These are phyloP conservation scores for Leucoraja erinaceus DNA, from an alignment of 2,113 vertebrate genomes.

Conservation along the genomic window DNA sequence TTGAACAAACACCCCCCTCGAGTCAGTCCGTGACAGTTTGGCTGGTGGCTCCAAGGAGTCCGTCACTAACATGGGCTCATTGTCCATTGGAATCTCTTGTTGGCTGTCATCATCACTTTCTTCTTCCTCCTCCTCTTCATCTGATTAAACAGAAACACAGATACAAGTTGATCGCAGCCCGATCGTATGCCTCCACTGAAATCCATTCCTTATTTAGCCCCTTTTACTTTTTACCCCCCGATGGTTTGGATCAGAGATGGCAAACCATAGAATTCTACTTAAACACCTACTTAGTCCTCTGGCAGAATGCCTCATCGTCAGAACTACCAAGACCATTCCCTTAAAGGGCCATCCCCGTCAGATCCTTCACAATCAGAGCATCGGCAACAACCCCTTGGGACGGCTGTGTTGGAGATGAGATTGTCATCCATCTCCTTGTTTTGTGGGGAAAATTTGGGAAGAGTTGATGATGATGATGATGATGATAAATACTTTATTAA, in stretches of 20 bases:
- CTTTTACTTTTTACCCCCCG: neutral
- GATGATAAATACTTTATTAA: too few relatives aligned
- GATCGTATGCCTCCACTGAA: neutral
- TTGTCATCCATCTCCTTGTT: too few relatives aligned
- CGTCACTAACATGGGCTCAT: conserved; percentile 51
- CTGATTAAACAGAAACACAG: conserved; percentile 47
- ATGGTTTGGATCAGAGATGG: neutral
- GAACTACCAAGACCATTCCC: too few relatives aligned
- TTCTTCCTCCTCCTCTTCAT: conserved; percentile 82
- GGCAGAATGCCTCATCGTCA: too few relatives aligned
- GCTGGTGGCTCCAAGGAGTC: conserved; percentile 67
- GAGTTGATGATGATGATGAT: too few relatives aligned
- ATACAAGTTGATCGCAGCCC: neutral
- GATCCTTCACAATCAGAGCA: too few relatives aligned
- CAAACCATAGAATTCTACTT: neutral
- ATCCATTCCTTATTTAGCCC: neutral
- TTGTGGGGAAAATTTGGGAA: too few relatives aligned
- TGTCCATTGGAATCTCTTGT: conserved; percentile 63
- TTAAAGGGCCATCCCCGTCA: too few relatives aligned
- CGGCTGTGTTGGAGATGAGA: too few relatives aligned
- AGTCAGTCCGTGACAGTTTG: conserved; percentile 67
- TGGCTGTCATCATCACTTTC: conserved; percentile 78
- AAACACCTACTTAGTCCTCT: neutral
- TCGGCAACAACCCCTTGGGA: too few relatives aligned
- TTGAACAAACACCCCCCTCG: conserved; percentile 58